Percentiles rank a stretch among this genome's conserved stretches.
Evolutionary conservation across 2,113 vertebrate genomes (phyloP).

Genomic region (Neotragus pygmaeus): DNA sequence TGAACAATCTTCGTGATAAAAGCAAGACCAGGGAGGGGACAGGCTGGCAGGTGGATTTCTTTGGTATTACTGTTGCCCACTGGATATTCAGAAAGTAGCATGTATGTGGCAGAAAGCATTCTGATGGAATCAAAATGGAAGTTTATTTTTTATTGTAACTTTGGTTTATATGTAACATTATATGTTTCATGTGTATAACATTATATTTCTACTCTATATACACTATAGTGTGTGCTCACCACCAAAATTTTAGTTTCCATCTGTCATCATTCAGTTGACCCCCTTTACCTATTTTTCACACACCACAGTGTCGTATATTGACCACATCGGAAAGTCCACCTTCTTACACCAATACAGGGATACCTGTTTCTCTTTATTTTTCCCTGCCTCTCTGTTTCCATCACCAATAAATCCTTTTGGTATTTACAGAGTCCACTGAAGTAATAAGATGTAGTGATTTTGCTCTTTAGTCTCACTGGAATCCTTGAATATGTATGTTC

Average conservation of each 20-base stretch:
- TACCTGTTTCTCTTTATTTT: not conserved
- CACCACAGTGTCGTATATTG: not conserved
- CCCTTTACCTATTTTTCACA: not conserved
- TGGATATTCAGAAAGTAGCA: conserved; percentile 21
- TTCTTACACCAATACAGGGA: not conserved
- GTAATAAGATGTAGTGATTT: not conserved
- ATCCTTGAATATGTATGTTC: not conserved
- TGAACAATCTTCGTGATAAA: not conserved
- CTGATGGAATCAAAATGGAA: not conserved
- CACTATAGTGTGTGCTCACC: not conserved
- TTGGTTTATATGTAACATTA: not conserved
- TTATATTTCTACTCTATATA: not conserved
- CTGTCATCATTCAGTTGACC: not conserved
- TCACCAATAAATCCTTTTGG: not conserved
- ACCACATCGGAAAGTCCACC: not conserved
- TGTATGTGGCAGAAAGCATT: not conserved
- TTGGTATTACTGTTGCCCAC: not conserved
- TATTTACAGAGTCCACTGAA: not conserved
- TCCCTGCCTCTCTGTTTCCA: not conserved
- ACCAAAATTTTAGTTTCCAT: not conserved
- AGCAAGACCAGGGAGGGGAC: not conserved
- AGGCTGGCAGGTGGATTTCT: not conserved
- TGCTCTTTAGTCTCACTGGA: not conserved
- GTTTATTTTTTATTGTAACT: not conserved
- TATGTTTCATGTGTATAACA: not conserved